Base-by-base conservation (phyloP, 1,140 invertebrate species). In the Drosophila quadrilineata region DNA sequence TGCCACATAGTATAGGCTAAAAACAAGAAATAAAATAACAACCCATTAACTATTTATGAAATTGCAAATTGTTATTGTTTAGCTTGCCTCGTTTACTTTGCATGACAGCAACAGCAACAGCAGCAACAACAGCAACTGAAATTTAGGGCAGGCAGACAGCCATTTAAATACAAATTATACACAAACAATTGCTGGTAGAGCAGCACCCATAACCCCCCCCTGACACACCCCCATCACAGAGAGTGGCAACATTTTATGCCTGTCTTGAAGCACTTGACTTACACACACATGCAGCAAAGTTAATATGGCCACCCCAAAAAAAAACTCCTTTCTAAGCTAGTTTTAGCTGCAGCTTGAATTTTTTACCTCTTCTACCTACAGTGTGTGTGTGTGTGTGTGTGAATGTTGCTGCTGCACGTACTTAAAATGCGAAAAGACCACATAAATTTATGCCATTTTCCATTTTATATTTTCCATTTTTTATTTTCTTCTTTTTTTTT, bases 51-150 rank as follows among this genome's bases (percentile, higher is more conserved):
- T 84, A 82, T 82, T 82, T 82, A 82, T 82, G 71, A 77, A 82
- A 82, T 82, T 77, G 79, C 77, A 82, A 82, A 82, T 77, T 84
- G 73, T 82, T 82, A 82, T 84, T 80, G 76, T 80, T 80, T 84
- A 84, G 77, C 75, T 76, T 70, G 72, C 31, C 77, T 60, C 72
- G 77, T 72, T 84, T 84, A 80, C 73, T 82, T 84, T 82, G 76
- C 76, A 82, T 82, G 76, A 70, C 33, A 72, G 58, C 77, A 63
- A 40, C 66, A 75, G 24, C 73, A 50, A n/a, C 59, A 52, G 29
- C 62, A 58, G 10, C 57, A 69, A 16, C 71, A 65, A 33, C 74
- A 73, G 28, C 71, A 65, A 65, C 71, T 53, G 66, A 71, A 80
- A 53, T 69, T 56, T 46, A 68, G 68, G 49, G 26, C 53, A 68